Evolutionary conservation across 2,888 invertebrate genomes (phyloP).

Genomic region (Andrena haemorrhoa): DNA sequence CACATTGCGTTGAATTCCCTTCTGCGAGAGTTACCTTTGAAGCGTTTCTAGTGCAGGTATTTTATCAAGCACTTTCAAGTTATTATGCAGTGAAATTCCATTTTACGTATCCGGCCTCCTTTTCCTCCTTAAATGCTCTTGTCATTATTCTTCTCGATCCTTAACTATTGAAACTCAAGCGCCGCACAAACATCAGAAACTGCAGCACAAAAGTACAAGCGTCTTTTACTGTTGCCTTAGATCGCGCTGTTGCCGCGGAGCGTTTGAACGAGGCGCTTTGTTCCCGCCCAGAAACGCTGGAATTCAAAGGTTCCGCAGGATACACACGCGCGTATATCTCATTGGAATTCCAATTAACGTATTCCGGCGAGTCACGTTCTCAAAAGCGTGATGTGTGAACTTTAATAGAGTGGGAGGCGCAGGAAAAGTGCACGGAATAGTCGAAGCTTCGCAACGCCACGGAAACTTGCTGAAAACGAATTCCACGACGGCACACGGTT

Average conservation of each 20-base stretch:
- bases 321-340: neutral
- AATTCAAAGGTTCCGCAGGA: neutral
- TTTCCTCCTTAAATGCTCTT: no score
- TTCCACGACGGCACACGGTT: neutral
- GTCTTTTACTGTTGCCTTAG: no score
- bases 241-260: no score
- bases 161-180: no score
- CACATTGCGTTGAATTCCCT: constrained; percentile 12
- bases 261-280: no score
- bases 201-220: no score
- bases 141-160: no score
- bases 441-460: neutral
- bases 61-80: no score
- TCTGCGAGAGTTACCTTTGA: neutral
- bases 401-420: neutral
- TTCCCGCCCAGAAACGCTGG: neutral
- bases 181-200: no score
- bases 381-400: neutral
- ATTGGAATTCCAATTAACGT: neutral
- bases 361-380: neutral
- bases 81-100: no score
- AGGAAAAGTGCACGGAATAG: neutral
- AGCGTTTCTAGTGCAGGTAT: neutral
- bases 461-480: neutral
- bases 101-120: no score